These are phyloP conservation scores for Coelogynopora nodosa DNA, from an alignment of 2,888 invertebrate species.

Conservation along the genomic window DNA sequence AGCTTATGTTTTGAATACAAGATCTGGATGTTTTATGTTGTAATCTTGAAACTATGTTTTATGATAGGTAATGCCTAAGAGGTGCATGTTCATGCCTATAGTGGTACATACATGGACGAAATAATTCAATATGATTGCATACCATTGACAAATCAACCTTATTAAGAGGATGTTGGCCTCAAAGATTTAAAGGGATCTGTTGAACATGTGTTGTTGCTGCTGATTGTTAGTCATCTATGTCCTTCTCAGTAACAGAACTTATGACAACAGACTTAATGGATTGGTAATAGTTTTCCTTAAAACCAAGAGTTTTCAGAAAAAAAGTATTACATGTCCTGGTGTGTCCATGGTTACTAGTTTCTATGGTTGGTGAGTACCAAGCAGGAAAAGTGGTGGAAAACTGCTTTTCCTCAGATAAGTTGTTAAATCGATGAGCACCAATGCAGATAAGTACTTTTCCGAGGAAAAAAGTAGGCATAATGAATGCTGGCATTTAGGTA, in stretches of 20 bases:
- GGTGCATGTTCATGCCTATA: background rate
- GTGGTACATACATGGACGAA: background rate
- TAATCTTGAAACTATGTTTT: background rate
- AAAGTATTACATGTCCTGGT: background rate
- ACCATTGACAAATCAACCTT: background rate
- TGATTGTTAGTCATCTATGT: too few relatives aligned
- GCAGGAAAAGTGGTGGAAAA: too few relatives aligned
- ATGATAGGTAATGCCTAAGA: background rate
- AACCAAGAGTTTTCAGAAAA: background rate
- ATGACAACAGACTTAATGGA: too few relatives aligned
- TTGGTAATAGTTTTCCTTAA: background rate
- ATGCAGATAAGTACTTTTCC: too few relatives aligned
- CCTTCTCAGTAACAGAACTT: too few relatives aligned
- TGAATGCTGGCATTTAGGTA: too few relatives aligned
- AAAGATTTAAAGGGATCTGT: background rate
- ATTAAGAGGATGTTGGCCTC: background rate
- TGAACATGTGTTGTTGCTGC: background rate
- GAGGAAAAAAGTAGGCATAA: too few relatives aligned
- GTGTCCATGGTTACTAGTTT: background rate
- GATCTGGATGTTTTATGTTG: background rate
- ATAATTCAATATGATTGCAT: background rate
- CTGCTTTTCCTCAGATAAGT: too few relatives aligned
- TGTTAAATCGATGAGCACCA: too few relatives aligned
- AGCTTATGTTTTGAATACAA: background rate
- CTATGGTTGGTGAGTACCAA: too few relatives aligned